Conservation (phyloP, 1,140 invertebrate genomes). For the Zelostemma sp. region DNA sequence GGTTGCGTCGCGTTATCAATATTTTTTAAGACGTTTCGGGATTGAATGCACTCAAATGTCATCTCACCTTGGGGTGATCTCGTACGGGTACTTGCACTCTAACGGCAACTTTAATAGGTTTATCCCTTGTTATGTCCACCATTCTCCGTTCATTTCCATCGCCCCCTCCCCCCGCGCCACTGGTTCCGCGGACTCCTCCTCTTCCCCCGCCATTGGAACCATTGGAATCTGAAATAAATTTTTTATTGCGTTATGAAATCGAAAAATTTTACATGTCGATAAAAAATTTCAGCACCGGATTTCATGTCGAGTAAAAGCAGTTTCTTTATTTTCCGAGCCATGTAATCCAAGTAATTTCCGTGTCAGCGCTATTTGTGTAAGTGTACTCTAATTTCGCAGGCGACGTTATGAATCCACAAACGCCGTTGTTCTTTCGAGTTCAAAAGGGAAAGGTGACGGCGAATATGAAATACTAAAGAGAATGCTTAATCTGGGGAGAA, state of each 20-base stretch:
- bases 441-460: not conserved
- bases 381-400: not conserved
- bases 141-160: constrained; percentile 73
- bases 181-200: constrained; percentile 32
- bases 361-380: too few relatives aligned
- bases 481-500: constrained; percentile 1
- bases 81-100: constrained; percentile 88
- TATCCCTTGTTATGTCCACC: constrained; percentile 85
- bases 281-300: too few relatives aligned
- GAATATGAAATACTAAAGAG: constrained; percentile 14
- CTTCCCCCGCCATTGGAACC: constrained; percentile 45
- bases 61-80: constrained; percentile 87
- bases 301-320: too few relatives aligned
- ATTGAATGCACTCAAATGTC: constrained; percentile 14
- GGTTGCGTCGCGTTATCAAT: too few relatives aligned
- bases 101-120: constrained; percentile 82
- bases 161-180: constrained; percentile 46
- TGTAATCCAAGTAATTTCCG: too few relatives aligned
- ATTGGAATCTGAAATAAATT: too few relatives aligned
- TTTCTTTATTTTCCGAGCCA: too few relatives aligned
- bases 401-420: not conserved
- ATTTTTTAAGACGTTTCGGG: constrained; percentile 10
- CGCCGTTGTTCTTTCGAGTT: not conserved
- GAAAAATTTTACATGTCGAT: too few relatives aligned
- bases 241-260: too few relatives aligned